A percentile compares a stretch with the other conserved stretches of the same genome.
phyloP scores from a whole-genome alignment of 1,140 invertebrate species.

The Zaprionus camerounensis region DNA sequence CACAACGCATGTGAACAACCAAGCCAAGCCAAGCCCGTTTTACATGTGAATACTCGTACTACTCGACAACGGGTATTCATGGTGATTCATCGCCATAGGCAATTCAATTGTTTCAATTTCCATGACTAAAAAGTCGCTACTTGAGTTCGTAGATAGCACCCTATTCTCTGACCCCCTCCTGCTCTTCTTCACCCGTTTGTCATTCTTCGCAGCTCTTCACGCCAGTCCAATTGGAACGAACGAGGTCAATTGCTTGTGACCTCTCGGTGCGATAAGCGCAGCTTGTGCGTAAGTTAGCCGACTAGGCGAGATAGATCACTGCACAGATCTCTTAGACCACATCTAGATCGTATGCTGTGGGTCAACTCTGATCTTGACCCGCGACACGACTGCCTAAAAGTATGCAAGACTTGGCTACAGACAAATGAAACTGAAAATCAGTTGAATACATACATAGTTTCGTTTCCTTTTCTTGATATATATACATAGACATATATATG shows the following conservation, averaged over 20 bases:
- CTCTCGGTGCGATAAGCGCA: constrained; percentile 1
- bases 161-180: background rate
- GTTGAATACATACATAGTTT: no score
- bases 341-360: background rate
- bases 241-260: constrained; percentile 2
- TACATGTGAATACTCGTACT: constrained; percentile 24
- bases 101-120: constrained; percentile 43
- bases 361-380: constrained; percentile 6
- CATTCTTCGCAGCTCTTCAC: background rate
- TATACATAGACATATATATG: no score
- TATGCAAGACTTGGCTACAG: constrained; percentile 37
- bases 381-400: constrained; percentile 55
- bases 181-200: no score
- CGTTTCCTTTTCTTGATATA: no score
- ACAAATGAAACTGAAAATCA: no score
- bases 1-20: background rate
- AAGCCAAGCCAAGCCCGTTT: constrained; percentile 48
- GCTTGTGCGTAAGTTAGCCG: background rate
- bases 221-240: background rate
- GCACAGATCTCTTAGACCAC: background rate
- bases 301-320: background rate
- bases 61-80: constrained; percentile 27
- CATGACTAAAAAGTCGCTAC: constrained; percentile 16
- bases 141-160: background rate
- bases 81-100: constrained; percentile 58